These are phyloP conservation scores for Corythoichthys intestinalis DNA, from an alignment of 2,113 vertebrate species.

Conservation along the genomic window DNA sequence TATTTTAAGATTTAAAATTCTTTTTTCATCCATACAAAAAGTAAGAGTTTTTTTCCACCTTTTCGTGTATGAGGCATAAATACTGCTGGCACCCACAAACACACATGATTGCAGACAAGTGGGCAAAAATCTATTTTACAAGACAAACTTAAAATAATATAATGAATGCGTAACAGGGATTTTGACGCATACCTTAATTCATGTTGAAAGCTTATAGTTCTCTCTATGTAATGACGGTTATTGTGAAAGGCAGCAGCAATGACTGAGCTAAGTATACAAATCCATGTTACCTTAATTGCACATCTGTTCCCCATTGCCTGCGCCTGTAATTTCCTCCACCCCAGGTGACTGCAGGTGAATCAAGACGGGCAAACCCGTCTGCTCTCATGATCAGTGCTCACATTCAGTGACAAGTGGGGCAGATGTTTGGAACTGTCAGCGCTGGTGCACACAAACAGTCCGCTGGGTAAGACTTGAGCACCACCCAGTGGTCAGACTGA, in stretches of 20 bases:
- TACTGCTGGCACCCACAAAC: too few relatives aligned
- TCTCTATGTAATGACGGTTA: slow-evolving; percentile 54
- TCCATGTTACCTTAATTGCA: slow-evolving; percentile 71
- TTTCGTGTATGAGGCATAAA: too few relatives aligned
- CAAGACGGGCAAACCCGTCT: slow-evolving; percentile 35
- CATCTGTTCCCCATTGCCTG: slow-evolving; percentile 64
- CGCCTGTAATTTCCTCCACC: slow-evolving; percentile 61
- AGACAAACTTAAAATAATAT: neutral
- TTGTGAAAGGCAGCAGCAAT: slow-evolving; percentile 52
- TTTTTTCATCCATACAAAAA: too few relatives aligned
- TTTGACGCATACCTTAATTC: slow-evolving; percentile 6
- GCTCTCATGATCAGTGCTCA: slow-evolving; percentile 46
- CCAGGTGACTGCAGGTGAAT: slow-evolving; percentile 55
- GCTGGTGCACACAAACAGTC: neutral
- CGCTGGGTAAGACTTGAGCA: slow-evolving; percentile 33
- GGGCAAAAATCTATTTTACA: neutral
- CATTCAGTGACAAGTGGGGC: slow-evolving; percentile 36
- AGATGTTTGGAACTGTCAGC: slow-evolving; percentile 47
- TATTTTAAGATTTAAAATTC: too few relatives aligned
- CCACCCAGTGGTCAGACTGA: slow-evolving; percentile 44
- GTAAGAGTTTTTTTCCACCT: too few relatives aligned
- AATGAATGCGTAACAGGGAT: too few relatives aligned
- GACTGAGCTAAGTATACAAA: slow-evolving; percentile 55
- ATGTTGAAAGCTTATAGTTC: slow-evolving; percentile 36
- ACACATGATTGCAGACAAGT: neutral